Base-by-base conservation (phyloP, 1,140 invertebrate genomes). In the Polyergus mexicanus region DNA sequence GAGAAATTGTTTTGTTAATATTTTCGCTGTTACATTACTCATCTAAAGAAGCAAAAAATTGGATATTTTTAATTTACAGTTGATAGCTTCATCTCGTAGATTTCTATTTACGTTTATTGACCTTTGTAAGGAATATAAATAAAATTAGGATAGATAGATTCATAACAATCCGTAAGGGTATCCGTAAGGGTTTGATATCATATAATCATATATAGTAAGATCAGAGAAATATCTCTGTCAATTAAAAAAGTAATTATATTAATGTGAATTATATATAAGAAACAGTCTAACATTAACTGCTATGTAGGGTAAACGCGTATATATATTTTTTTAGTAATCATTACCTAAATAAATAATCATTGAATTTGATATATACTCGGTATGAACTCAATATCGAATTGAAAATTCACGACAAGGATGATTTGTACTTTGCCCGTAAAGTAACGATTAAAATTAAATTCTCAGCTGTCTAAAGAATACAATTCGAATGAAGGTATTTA, bases 381-480 rank as follows among this genome's bases (percentile, higher is more conserved):
- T 28, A 28, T 16, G n/a, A 22, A 77, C 41, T 66, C 62, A 41
- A 25, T 76, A 3, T 77, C 19, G 60, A 32, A 51, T n/a, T 16
- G 8, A 35, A 32, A 44, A 47, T 60, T 44, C 25, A 25, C 22
- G 38, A 10, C 10, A 72, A 60, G 28, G 28, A 72, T 83, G 78
- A 83, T 83, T 83, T 83, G 78, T 83, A 83, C 78, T 72, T 83
- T 83, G 78, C 78, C 68, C 22, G 28, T 72, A 28, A n/a, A n/a
- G 25, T 72, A 72, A 83, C 54, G 78, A 83, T 71, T 60, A 28
- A 44, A 72, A 44, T 71, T 32, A 22, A 62, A 47, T 72, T 35
- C 38, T 38, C 8, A 74, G n/a, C 32, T 72, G 44, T 54, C 38
- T 19, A 8, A n/a, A 47, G 44, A 72, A 41, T 41, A 62, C 54